phyloP scores from a whole-genome alignment of 2,888 invertebrate species.

The Morpho achilles region DNA sequence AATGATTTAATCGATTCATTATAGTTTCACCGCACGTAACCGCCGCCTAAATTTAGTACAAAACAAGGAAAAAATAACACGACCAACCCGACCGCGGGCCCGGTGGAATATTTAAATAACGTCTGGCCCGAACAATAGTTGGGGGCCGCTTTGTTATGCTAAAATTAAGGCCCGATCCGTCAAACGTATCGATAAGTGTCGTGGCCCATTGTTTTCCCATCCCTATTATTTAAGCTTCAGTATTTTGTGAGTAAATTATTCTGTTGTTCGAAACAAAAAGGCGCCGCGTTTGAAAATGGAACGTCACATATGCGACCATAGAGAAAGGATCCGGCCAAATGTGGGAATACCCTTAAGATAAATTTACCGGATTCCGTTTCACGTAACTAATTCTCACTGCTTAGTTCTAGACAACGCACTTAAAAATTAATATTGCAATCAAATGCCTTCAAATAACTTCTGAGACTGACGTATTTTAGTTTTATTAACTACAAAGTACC shows the following conservation, averaged over 20 bases:
- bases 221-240: slow-evolving; percentile 27
- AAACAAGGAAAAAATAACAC: slow-evolving; percentile 41
- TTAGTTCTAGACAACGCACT: too few species aligned
- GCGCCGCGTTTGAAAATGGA: slow-evolving; percentile 18
- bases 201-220: slow-evolving; percentile 31
- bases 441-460: too few species aligned
- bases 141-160: slow-evolving; percentile 64
- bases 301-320: slow-evolving; percentile 2
- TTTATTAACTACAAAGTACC: too few species aligned
- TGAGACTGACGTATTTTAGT: too few species aligned
- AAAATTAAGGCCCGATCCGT: slow-evolving; percentile 52
- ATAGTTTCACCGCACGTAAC: slow-evolving; percentile 35
- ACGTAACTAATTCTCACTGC: too few species aligned
- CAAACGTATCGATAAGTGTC: slow-evolving; percentile 36
- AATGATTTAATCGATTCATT: slow-evolving; percentile 21
- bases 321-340: not conserved
- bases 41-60: slow-evolving; percentile 47
- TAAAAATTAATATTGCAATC: too few species aligned
- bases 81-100: slow-evolving; percentile 44
- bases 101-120: slow-evolving; percentile 68
- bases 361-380: too few species aligned
- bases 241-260: slow-evolving; percentile 20
- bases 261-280: slow-evolving; percentile 8
- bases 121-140: slow-evolving; percentile 70
- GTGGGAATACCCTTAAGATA: too few species aligned